phyloP scores from a whole-genome alignment of 2,888 invertebrate species.

The Diachrysia chrysitis region DNA sequence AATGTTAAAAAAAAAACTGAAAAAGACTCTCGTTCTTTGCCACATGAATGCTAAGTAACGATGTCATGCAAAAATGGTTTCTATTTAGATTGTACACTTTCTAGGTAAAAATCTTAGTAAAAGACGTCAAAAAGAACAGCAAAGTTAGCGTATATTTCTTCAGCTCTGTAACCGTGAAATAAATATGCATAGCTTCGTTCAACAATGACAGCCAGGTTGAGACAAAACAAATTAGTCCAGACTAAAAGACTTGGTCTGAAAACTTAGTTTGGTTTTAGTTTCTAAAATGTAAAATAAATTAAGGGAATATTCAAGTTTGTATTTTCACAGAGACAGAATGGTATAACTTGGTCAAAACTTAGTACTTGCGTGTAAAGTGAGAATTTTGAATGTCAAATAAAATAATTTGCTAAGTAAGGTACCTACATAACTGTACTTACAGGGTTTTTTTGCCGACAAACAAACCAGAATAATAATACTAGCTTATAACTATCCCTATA shows the following conservation, averaged over 20 bases:
- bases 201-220: conserved; percentile 5
- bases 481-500: too few relatives aligned
- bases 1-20: too few relatives aligned
- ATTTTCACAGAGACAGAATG: conserved; percentile 35
- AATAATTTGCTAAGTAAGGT: background rate
- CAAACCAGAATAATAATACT: too few relatives aligned
- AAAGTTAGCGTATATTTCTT: background rate
- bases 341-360: conserved; percentile 18
- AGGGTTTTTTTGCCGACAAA: too few relatives aligned
- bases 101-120: background rate
- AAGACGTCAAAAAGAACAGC: background rate
- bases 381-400: conserved; percentile 1
- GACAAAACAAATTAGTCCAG: background rate
- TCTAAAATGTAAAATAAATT: conserved; percentile 21
- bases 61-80: background rate
- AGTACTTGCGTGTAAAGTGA: background rate
- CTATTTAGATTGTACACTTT: background rate
- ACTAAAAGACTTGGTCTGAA: background rate
- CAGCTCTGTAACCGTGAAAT: background rate
- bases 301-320: conserved; percentile 24
- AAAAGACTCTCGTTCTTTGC: too few relatives aligned
- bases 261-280: conserved; percentile 15
- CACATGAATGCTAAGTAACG: too few relatives aligned
- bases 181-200: conserved; percentile 30
- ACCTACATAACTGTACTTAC: too few relatives aligned